Conservation (phyloP, 1,140 invertebrate species). For the Chlorops oryzae region DNA sequence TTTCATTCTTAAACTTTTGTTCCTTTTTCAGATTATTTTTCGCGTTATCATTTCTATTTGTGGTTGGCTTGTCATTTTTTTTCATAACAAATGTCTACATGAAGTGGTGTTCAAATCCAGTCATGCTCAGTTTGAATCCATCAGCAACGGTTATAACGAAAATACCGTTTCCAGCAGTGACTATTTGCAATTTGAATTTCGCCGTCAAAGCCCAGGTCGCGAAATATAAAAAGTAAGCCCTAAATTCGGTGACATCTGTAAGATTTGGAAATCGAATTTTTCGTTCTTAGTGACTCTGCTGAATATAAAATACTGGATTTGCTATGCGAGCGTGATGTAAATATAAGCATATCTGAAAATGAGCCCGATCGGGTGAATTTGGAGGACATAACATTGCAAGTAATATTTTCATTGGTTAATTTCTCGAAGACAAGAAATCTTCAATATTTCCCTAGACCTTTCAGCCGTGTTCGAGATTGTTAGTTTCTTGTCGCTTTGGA, state of each 20-base stretch:
- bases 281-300: slow-evolving; percentile 19
- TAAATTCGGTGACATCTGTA: too few relatives aligned
- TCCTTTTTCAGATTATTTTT: slow-evolving; percentile 15
- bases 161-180: slow-evolving; percentile 69
- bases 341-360: too few relatives aligned
- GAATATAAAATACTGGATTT: slow-evolving; percentile 24
- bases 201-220: slow-evolving; percentile 59
- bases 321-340: too few relatives aligned
- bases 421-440: too few relatives aligned
- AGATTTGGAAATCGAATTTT: neutral
- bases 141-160: slow-evolving; percentile 53
- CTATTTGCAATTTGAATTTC: slow-evolving; percentile 72
- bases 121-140: slow-evolving; percentile 62
- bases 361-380: too few relatives aligned
- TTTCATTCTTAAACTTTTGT: too few relatives aligned
- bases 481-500: slow-evolving; percentile 61
- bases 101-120: slow-evolving; percentile 60
- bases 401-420: too few relatives aligned
- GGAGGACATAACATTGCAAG: too few relatives aligned
- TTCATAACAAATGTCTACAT: slow-evolving; percentile 61
- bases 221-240: too few relatives aligned
- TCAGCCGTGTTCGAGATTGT: slow-evolving; percentile 64
- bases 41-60: slow-evolving; percentile 7
- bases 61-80: slow-evolving; percentile 50
- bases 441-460: slow-evolving; percentile 44